A percentile compares a stretch with the other conserved stretches of the same genome.
phyloP scores from a whole-genome alignment of 2,113 vertebrate species.

The Carassius carassius region DNA sequence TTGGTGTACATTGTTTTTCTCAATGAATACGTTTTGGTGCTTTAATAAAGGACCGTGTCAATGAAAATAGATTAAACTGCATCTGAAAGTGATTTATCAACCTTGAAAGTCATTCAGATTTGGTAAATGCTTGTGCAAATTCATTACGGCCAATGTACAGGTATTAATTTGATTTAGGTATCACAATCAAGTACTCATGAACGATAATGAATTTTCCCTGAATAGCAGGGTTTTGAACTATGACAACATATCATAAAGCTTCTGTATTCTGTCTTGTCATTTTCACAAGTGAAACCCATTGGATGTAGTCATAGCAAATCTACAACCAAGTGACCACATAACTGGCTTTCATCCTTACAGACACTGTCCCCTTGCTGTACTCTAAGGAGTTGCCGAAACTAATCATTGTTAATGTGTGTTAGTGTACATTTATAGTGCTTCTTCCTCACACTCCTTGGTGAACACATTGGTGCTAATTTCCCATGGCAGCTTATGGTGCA shows the following conservation, averaged over 20 bases:
- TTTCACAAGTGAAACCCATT: neutral
- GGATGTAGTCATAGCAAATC: neutral
- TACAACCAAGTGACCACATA: neutral
- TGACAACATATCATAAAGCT: no score
- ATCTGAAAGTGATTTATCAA: neutral
- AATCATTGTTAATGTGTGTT: neutral
- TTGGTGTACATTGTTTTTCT: neutral
- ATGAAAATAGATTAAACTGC: neutral
- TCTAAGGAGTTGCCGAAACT: neutral
- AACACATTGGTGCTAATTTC: slow-evolving; percentile 59
- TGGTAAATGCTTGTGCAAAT: neutral
- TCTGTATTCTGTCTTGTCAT: neutral
- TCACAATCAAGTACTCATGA: neutral
- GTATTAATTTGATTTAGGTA: neutral
- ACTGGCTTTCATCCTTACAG: neutral
- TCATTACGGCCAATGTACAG: neutral
- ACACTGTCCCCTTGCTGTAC: neutral
- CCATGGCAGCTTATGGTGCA: slow-evolving; percentile 56
- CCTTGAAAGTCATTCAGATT: slow-evolving; percentile 1
- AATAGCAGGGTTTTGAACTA: neutral
- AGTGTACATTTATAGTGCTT: slow-evolving; percentile 58
- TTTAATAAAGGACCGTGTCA: neutral
- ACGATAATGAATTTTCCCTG: neutral
- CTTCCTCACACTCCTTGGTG: slow-evolving; percentile 27
- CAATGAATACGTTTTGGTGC: neutral